Evolutionary conservation across 2,113 vertebrate genomes (phyloP).

Genomic region (Ceyx cyanopectus): DNA sequence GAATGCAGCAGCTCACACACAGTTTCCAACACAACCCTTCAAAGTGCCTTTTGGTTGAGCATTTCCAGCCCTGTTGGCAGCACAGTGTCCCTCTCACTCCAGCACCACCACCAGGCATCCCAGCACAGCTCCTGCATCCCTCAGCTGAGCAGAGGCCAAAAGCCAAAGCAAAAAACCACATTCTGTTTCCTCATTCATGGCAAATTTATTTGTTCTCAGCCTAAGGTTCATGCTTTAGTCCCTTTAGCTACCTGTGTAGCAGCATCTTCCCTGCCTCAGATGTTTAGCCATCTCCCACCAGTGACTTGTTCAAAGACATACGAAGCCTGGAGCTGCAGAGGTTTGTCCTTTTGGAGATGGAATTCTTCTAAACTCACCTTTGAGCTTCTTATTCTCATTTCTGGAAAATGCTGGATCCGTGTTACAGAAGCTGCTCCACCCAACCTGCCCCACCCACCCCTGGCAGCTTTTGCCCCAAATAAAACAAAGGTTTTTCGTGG

Average conservation of each 20-base stretch:
- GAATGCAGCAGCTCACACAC: rapidly evolving
- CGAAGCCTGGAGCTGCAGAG: background rate
- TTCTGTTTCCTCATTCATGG: background rate
- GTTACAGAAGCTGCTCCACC: background rate
- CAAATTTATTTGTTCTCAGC: background rate
- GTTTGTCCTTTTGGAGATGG: background rate
- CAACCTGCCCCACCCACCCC: background rate
- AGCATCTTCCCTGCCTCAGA: background rate
- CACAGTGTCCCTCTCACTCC: rapidly evolving
- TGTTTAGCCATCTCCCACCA: background rate
- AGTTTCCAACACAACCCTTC: background rate
- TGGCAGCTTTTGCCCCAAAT: background rate
- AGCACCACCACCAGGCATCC: background rate
- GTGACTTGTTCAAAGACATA: background rate
- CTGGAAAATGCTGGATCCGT: background rate
- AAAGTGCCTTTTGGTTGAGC: background rate
- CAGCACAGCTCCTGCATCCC: background rate
- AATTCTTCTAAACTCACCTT: background rate
- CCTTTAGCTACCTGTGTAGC: background rate
- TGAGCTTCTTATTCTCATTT: background rate
- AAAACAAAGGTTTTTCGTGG: background rate
- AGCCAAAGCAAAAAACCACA: background rate
- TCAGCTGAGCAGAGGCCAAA: background rate
- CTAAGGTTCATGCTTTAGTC: background rate
- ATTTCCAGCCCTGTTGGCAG: background rate